phyloP scores from a whole-genome alignment of 1,140 invertebrate species.

The Sitophilus oryzae region DNA sequence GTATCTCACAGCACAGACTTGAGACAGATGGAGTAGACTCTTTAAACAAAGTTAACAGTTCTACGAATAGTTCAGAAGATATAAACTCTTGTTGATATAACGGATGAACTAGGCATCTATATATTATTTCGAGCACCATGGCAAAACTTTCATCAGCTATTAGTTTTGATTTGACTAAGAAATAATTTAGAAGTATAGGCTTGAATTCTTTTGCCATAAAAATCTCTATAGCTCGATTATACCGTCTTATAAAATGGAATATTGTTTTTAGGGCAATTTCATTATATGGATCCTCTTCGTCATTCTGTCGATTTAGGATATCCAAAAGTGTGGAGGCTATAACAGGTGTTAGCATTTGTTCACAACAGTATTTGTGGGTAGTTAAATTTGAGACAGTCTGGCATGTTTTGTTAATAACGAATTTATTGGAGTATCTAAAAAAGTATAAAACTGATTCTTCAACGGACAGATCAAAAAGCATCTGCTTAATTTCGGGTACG shows the following conservation, averaged over 20 bases:
- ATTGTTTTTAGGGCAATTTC: conserved; percentile 31
- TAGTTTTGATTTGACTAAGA: conserved; percentile 13
- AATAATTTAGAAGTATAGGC: conserved; percentile 28
- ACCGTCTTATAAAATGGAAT: conserved; percentile 22
- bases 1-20: conserved; percentile 27
- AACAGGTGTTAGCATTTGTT: conserved; percentile 32
- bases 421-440: conserved; percentile 27
- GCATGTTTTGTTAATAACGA: conserved; percentile 30
- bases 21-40: conserved; percentile 8
- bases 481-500: conserved; percentile 30
- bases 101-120: conserved; percentile 24
- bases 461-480: conserved; percentile 34
- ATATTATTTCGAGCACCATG: conserved; percentile 29
- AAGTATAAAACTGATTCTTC: conserved; percentile 33
- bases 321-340: conserved; percentile 26
- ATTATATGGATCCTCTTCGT: conserved; percentile 27
- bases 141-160: conserved; percentile 17
- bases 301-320: conserved; percentile 21
- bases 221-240: conserved; percentile 21
- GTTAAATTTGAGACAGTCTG: conserved; percentile 29
- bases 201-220: conserved; percentile 17
- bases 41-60: conserved; percentile 24
- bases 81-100: conserved; percentile 21
- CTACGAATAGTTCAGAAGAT: conserved; percentile 18
- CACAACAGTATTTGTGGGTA: conserved; percentile 33